Base-by-base conservation (phyloP, 2,888 invertebrate species). In the Volucella inflata region DNA sequence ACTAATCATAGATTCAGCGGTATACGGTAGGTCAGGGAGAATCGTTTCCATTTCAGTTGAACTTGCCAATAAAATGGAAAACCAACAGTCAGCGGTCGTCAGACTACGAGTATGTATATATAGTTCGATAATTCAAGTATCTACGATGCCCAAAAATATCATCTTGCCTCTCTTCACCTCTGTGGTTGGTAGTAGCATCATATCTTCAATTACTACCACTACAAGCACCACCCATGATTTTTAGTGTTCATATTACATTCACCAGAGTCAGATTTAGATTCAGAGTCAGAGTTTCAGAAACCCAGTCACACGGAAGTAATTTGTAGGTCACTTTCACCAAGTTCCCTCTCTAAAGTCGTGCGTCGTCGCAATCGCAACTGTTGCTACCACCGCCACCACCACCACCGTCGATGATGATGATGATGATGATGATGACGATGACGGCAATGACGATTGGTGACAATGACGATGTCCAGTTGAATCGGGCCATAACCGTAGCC, bases 261-360 rank as follows among this genome's bases (percentile, higher is more conserved):
- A 81, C 85, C 57, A 17, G 71, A 76, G 67, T 30, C 6, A 30
- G 30, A 30, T 6, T 30, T 30, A 30, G 30, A 30, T 30, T 30
- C 30, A 30, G 30, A 30, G 30, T 67, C 71, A 71, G 65, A 70
- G 80, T 76, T 71, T 80, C 85, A 76, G 72, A 85, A 77, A 81
- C 68, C 68, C 71, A 82, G 77, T 87, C 87, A 90, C 89, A 89
- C 89, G 89, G 89, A 89, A 89, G 89, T 89, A 88, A 89, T 89
- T 91, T 91, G 90, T 91, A 90, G 90, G 91, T 90, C 91, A 92
- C 91, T 91, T 91, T 91, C 91, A 89, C 91, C 90, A 38, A 72
- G 79, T 79, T 79, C 79, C 79, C 85, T 85, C 81, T 85, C 81
- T 85, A 85, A 81, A 85, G 76, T 77, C 72, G 81, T 68, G 75